These are phyloP conservation scores for Smittia sp. DNA, from an alignment of 2,888 invertebrate genomes.

Conservation along the genomic window DNA sequence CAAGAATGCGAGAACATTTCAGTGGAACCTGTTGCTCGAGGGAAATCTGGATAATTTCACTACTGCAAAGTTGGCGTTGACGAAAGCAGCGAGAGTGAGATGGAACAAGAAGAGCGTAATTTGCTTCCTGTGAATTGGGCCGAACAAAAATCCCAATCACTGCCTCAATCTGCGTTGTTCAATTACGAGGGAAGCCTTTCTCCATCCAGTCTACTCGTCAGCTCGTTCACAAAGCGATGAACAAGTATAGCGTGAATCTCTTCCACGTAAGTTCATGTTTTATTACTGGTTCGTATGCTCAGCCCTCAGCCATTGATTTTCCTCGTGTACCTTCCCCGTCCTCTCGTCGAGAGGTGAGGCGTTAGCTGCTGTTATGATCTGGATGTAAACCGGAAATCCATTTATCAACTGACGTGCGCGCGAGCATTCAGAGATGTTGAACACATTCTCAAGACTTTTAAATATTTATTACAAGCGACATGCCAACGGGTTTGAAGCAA, in stretches of 20 bases:
- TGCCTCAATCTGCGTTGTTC: neutral
- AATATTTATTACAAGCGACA: neutral
- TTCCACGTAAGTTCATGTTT: neutral
- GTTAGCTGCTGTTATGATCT: neutral
- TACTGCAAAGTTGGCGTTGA: neutral
- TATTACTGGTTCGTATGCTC: neutral
- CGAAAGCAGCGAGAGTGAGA: neutral
- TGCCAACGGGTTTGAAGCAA: neutral
- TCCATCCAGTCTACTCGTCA: neutral
- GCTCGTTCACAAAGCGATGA: neutral
- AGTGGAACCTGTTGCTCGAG: constrained; percentile 10
- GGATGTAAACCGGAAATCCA: constrained; percentile 3
- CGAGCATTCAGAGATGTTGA: neutral
- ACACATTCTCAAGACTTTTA: neutral
- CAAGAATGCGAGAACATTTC: neutral
- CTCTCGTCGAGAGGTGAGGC: no score
- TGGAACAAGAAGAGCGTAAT: neutral
- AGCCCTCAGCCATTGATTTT: no score
- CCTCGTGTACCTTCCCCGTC: no score
- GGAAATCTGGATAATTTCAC: neutral
- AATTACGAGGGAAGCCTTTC: neutral
- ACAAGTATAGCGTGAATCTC: neutral
- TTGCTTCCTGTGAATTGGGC: neutral
- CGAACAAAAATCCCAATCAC: no score
- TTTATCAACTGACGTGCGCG: neutral